Percentiles rank a stretch among this genome's conserved stretches.
These are phyloP conservation scores for Sialis lutaria DNA, from an alignment of 2,888 invertebrate genomes.

Conservation along the genomic window DNA sequence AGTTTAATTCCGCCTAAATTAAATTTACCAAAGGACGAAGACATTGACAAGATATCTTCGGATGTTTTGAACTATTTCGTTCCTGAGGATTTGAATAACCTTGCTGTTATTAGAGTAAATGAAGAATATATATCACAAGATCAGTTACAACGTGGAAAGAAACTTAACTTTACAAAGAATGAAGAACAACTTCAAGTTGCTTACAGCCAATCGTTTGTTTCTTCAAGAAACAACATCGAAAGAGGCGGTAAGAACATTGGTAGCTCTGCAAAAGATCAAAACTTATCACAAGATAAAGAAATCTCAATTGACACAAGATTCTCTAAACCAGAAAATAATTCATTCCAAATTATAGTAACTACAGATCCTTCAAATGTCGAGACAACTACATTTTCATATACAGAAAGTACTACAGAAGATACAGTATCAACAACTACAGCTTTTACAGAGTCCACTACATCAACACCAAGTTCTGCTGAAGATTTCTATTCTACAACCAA, in stretches of 20 bases:
- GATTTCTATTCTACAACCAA: conserved; percentile 10
- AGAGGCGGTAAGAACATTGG: conserved; percentile 23
- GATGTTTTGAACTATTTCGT: conserved; percentile 17
- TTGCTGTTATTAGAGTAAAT: conserved; percentile 15
- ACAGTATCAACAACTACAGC: neutral
- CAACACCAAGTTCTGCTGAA: conserved; percentile 7
- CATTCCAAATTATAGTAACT: conserved; percentile 7
- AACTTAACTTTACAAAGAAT: conserved; percentile 17
- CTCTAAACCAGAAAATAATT: neutral
- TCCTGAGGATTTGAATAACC: conserved; percentile 20
- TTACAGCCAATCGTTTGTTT: conserved; percentile 50
- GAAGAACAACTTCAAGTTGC: conserved; percentile 48
- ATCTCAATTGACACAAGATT: neutral
- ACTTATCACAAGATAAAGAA: too few species aligned
- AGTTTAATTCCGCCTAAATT: neutral
- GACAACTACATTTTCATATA: conserved; percentile 9
- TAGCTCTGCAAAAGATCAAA: neutral
- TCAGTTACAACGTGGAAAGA: conserved; percentile 5
- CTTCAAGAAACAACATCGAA: conserved; percentile 31
- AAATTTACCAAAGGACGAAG: neutral
- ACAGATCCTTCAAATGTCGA: conserved; percentile 8
- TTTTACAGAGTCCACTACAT: neutral
- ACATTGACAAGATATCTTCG: conserved; percentile 1
- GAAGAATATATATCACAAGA: conserved; percentile 5
- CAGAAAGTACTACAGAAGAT: conserved; percentile 5